Conservation (phyloP, 2,888 invertebrate genomes). For the Nysson spinosus region DNA sequence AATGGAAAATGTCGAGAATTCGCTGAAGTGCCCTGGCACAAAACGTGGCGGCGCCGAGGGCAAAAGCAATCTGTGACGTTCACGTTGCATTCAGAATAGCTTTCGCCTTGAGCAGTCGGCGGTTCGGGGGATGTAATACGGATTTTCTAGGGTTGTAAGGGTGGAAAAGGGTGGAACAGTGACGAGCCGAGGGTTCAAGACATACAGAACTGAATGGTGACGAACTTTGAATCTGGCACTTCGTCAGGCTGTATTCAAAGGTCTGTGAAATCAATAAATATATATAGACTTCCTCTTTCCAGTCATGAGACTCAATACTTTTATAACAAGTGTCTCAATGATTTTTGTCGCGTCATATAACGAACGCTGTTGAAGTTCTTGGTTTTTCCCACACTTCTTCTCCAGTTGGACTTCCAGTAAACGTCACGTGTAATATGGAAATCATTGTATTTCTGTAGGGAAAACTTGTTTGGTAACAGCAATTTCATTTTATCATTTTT, state of each 20-base stretch:
- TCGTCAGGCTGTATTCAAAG: background rate
- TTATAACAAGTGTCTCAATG: too few relatives aligned
- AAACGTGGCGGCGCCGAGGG: slow-evolving; percentile 37
- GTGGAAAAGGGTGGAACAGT: background rate
- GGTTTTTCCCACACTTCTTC: too few relatives aligned
- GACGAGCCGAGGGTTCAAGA: slow-evolving; percentile 1
- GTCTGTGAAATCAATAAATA: too few relatives aligned
- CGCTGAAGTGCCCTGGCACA: slow-evolving; percentile 39
- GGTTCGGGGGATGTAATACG: slow-evolving; percentile 6
- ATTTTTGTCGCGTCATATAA: too few relatives aligned
- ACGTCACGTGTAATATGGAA: too few relatives aligned
- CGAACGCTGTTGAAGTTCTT: too few relatives aligned
- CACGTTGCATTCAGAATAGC: slow-evolving; percentile 52
- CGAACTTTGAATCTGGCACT: slow-evolving; percentile 29
- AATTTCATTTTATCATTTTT: too few relatives aligned
- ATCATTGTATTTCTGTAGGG: too few relatives aligned
- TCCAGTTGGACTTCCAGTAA: too few relatives aligned
- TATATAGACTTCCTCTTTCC: too few relatives aligned
- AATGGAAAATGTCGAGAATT: slow-evolving; percentile 59
- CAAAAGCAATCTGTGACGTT: slow-evolving; percentile 50
- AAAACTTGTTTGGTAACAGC: too few relatives aligned
- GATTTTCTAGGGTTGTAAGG: background rate
- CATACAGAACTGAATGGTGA: background rate
- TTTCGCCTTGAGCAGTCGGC: slow-evolving; percentile 34
- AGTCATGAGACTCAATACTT: too few relatives aligned